Evolutionary conservation across 2,113 vertebrate species (phyloP).

Genomic region (Sebastes schlegelii): DNA sequence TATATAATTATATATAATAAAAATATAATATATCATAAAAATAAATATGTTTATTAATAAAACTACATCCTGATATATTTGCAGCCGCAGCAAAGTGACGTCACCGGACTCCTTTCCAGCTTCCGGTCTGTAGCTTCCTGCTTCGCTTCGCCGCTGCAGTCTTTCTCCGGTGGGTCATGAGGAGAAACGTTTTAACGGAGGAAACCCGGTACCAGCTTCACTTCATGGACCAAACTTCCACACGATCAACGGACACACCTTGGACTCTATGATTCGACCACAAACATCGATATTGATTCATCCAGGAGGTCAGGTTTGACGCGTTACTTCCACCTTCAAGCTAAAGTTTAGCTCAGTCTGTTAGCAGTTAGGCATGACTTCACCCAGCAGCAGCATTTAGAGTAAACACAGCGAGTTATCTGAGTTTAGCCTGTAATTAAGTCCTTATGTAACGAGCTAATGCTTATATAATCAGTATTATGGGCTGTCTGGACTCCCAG

Average conservation of each 20-base stretch:
- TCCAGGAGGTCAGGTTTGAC: slow-evolving; percentile 25
- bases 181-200: no score
- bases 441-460: background rate
- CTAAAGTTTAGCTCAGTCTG: slow-evolving; percentile 34
- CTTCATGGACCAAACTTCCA: background rate
- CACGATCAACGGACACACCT: background rate
- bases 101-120: background rate
- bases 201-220: background rate
- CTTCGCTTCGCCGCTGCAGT: background rate
- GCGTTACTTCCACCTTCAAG: background rate
- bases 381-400: background rate
- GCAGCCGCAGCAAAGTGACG: background rate
- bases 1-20: background rate
- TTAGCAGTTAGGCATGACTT: slow-evolving; percentile 35
- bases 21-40: no score
- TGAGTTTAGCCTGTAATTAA: background rate
- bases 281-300: background rate
- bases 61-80: background rate
- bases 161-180: background rate
- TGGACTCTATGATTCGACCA: slow-evolving; percentile 54
- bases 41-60: background rate
- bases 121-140: slow-evolving; percentile 43
- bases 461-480: fast-evolving
- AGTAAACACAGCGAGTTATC: background rate
- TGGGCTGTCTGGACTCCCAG: background rate